These are phyloP conservation scores for Eristalis intricaria DNA, from an alignment of 2,888 invertebrate genomes.

Conservation along the genomic window DNA sequence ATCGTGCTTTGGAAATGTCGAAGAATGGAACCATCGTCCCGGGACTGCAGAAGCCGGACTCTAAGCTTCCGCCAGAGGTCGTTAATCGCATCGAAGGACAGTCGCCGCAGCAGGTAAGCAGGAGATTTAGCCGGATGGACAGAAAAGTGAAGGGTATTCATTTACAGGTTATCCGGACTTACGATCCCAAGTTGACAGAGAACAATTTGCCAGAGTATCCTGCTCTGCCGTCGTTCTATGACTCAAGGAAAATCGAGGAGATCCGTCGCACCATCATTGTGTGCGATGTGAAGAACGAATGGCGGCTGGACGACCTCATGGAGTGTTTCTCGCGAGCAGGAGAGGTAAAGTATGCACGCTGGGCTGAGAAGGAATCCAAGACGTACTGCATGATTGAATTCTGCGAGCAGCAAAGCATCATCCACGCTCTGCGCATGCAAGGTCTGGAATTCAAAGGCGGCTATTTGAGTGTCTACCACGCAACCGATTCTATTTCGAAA, in stretches of 20 bases:
- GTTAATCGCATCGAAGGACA: conserved; percentile 92
- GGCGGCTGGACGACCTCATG: conserved; percentile 91
- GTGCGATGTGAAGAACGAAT: conserved; percentile 88
- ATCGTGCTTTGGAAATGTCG: conserved; percentile 94
- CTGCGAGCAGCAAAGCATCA: conserved; percentile 93
- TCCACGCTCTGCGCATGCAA: conserved; percentile 93
- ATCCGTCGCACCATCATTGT: conserved; percentile 95
- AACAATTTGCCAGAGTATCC: conserved; percentile 95
- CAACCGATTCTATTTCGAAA: conserved; percentile 94
- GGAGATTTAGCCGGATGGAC: neutral
- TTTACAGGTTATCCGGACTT: conserved; percentile 88
- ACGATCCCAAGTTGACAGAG: conserved; percentile 93
- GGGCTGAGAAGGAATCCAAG: conserved; percentile 91
- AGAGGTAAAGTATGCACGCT: conserved; percentile 96
- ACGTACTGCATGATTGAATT: conserved; percentile 96
- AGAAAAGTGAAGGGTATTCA: neutral
- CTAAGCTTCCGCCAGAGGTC: conserved; percentile 94
- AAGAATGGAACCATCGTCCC: conserved; percentile 94
- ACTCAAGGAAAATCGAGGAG: conserved; percentile 96
- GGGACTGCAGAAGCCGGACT: conserved; percentile 90
- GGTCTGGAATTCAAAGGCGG: conserved; percentile 89
- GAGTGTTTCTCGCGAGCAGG: conserved; percentile 93
- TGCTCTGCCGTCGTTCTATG: conserved; percentile 92
- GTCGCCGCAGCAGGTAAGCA: conserved; percentile 87
- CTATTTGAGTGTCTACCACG: conserved; percentile 89